These are phyloP conservation scores for Steinernema hermaphroditum DNA, from an alignment of 2,888 invertebrate species.

Conservation along the genomic window DNA sequence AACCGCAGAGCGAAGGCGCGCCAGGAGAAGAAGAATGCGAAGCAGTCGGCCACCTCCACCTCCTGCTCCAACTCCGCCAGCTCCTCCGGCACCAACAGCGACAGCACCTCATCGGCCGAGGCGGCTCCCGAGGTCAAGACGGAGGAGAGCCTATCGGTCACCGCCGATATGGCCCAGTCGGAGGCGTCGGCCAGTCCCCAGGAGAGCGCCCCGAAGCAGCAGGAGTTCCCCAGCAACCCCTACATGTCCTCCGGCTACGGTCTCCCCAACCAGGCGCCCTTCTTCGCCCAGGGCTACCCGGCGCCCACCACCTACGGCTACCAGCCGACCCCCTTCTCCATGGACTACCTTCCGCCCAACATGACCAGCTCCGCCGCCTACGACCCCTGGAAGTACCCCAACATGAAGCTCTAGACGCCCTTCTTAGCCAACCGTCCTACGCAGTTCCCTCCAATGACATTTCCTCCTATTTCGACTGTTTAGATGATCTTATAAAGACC, in stretches of 20 bases:
- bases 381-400: constrained; percentile 24
- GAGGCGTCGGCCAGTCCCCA: background rate
- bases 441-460: background rate
- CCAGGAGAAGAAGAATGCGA: constrained; percentile 38
- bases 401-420: background rate
- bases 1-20: constrained; percentile 55
- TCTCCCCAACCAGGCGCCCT: constrained; percentile 8
- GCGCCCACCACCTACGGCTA: constrained; percentile 22
- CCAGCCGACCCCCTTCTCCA: constrained; percentile 12
- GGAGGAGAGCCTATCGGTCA: background rate
- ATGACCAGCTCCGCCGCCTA: background rate
- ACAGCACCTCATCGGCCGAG: constrained; percentile 11
- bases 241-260: constrained; percentile 22
- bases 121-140: background rate
- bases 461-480: background rate
- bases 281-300: constrained; percentile 16
- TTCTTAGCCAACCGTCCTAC: constrained; percentile 3
- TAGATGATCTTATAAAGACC: constrained; percentile 24
- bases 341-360: background rate
- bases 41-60: constrained; percentile 26
- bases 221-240: constrained; percentile 23
- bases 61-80: constrained; percentile 1
- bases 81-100: constrained; percentile 11
- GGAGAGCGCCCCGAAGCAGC: constrained; percentile 18
- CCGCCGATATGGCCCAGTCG: background rate